These are phyloP conservation scores for Hyperoplus immaculatus DNA, from an alignment of 2,797 vertebrate genomes.

Conservation along the genomic window DNA sequence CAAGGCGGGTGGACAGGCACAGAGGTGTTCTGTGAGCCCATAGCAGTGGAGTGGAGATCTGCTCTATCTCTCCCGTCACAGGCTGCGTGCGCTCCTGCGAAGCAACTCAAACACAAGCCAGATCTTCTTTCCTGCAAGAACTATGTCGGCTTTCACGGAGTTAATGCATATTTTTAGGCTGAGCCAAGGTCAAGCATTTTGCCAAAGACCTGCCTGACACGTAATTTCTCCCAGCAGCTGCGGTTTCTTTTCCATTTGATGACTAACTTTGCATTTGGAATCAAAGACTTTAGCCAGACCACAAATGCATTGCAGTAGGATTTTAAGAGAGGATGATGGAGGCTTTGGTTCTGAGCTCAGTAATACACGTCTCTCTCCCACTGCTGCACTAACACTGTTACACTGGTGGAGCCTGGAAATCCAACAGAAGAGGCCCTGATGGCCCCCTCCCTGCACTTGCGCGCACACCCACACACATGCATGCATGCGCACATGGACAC, in stretches of 20 bases:
- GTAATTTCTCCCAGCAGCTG: constrained; percentile 74
- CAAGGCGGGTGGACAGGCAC: constrained; percentile 70
- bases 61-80: constrained; percentile 72
- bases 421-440: constrained; percentile 54
- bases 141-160: constrained; percentile 73
- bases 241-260: constrained; percentile 63
- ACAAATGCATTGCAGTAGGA: constrained; percentile 54
- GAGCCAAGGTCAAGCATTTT: constrained; percentile 74
- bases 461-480: constrained; percentile 25
- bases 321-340: constrained; percentile 56
- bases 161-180: constrained; percentile 79
- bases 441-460: constrained; percentile 42
- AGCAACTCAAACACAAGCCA: constrained; percentile 71
- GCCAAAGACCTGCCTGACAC: constrained; percentile 75
- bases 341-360: constrained; percentile 59
- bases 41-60: constrained; percentile 69
- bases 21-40: constrained; percentile 72
- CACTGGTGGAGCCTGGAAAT: constrained; percentile 36
- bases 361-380: constrained; percentile 39
- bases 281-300: constrained; percentile 68
- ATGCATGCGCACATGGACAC: not conserved
- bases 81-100: constrained; percentile 50
- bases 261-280: constrained; percentile 70
- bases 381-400: constrained; percentile 36
- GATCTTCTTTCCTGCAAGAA: constrained; percentile 78